Evolutionary conservation across 2,113 vertebrate species (phyloP).

Genomic region (Ageneiosus marmoratus): DNA sequence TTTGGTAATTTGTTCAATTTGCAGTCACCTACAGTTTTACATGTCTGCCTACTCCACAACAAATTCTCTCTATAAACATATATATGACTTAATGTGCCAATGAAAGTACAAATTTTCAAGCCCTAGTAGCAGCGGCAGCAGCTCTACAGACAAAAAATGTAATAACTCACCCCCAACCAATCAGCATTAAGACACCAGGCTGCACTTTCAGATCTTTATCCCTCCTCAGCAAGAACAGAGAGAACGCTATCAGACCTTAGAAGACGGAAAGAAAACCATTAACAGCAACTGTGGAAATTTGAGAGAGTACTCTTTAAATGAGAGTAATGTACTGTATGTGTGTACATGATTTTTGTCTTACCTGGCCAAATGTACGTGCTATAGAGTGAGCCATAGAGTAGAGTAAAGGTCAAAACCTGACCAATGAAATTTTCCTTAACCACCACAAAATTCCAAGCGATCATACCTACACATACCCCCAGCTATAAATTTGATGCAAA

Average conservation of each 20-base stretch:
- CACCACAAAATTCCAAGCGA: conserved; percentile 87
- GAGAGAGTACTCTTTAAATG: not conserved
- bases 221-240: conserved; percentile 82
- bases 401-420: conserved; percentile 85
- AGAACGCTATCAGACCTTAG: conserved; percentile 88
- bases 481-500: conserved; percentile 70
- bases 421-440: conserved; percentile 76
- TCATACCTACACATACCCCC: conserved; percentile 87
- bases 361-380: conserved; percentile 94
- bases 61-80: not conserved
- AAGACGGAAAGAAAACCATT: conserved; percentile 44
- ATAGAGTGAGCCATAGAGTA: conserved; percentile 88
- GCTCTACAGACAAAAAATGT: not conserved
- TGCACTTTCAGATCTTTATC: conserved; percentile 78
- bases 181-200: conserved; percentile 77
- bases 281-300: not conserved
- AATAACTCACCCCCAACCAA: conserved; percentile 90
- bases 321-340: not conserved
- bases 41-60: too few relatives aligned
- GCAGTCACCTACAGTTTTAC: not conserved
- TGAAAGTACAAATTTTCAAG: too few relatives aligned
- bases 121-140: not conserved
- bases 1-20: not conserved
- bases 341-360: conserved; percentile 57
- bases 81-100: not conserved